Evolutionary conservation across 1,140 invertebrate species (phyloP).

Genomic region (Polyergus mexicanus): DNA sequence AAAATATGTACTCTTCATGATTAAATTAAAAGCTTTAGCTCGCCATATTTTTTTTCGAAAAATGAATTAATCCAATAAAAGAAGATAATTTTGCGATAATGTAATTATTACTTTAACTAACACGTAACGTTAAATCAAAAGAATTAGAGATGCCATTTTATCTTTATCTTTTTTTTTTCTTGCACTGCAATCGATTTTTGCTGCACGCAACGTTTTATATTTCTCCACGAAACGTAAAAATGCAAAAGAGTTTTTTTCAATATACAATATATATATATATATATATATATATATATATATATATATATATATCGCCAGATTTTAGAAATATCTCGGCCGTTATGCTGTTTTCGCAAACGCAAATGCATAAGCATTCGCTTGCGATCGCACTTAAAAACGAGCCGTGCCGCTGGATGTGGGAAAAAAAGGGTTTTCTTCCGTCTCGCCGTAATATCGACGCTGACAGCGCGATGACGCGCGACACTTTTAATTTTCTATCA

Average conservation of each 20-base stretch:
- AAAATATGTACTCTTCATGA: not conserved
- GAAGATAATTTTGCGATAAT: too few species aligned
- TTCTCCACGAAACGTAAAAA: not conserved
- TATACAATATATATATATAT: too few species aligned
- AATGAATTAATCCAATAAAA: not conserved
- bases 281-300: not conserved
- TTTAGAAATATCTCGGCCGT: not conserved
- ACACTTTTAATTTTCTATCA: constrained; percentile 53
- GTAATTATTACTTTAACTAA: constrained; percentile 9
- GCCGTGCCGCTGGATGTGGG: not conserved
- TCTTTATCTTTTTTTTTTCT: not conserved
- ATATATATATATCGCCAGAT: not conserved
- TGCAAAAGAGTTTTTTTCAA: not conserved
- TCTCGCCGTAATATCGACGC: constrained; percentile 31
- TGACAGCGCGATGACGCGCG: constrained; percentile 22
- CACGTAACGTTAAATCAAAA: not conserved
- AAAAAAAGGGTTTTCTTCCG: constrained; percentile 27
- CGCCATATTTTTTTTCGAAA: not conserved
- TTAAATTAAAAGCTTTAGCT: not conserved
- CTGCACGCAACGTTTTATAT: not conserved
- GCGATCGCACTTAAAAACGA: not conserved
- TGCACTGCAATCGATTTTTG: not conserved
- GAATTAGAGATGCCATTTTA: not conserved
- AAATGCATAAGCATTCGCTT: not conserved
- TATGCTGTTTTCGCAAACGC: not conserved